Evolutionary conservation across 2,797 vertebrate genomes (phyloP).

Genomic region (Rhyacichthys aspro): DNA sequence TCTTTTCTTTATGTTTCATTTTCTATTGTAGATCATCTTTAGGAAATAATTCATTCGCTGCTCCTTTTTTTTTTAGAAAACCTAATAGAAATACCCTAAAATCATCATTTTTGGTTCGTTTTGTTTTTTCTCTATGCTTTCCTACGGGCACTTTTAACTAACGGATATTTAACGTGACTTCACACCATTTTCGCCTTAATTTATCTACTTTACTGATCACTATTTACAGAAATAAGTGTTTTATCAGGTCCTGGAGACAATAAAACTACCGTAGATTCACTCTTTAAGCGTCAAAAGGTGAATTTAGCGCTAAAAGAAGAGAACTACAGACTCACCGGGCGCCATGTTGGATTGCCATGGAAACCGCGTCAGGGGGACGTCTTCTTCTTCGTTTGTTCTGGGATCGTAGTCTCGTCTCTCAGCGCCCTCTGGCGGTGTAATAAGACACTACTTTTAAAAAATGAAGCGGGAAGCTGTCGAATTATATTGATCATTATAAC

Average conservation of each 20-base stretch:
- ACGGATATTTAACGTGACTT: background rate
- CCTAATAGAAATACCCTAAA: background rate
- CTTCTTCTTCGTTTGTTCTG: constrained; percentile 34
- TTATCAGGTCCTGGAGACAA: background rate
- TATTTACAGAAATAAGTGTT: background rate
- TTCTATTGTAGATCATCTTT: background rate
- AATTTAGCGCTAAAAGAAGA: background rate
- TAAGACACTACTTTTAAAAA: background rate
- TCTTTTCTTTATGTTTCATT: too few species aligned
- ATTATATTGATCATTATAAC: too few species aligned
- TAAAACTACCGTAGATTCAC: background rate
- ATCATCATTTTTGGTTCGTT: too few species aligned
- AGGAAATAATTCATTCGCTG: background rate
- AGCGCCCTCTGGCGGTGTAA: background rate
- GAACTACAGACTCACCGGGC: constrained; percentile 44
- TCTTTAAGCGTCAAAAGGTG: background rate
- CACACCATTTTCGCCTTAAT: background rate
- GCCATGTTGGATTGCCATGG: constrained; percentile 63
- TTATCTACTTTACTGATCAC: background rate
- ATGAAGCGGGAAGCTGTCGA: too few species aligned
- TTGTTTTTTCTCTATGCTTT: too few species aligned
- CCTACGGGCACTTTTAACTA: background rate
- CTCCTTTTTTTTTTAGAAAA: too few species aligned
- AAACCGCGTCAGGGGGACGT: constrained; percentile 49
- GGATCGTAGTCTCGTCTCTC: accelerated